Percentiles rank a stretch among this genome's conserved stretches.
Evolutionary conservation across 2,888 invertebrate species (phyloP).

Genomic region (Eugnorisma glareosa): DNA sequence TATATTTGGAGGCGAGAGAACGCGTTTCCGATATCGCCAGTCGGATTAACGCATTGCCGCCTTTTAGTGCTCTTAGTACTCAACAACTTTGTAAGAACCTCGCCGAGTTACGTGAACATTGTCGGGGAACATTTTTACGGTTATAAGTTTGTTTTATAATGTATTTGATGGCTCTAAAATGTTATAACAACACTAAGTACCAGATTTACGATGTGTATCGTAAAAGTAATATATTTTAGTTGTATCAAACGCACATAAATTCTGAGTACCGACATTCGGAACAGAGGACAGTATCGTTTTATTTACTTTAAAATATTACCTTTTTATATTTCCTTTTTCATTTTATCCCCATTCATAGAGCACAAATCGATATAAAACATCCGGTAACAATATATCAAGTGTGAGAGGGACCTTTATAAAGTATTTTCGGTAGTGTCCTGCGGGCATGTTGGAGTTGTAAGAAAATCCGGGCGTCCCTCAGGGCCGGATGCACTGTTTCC

Average conservation of each 20-base stretch:
- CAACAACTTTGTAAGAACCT: slow-evolving; percentile 80
- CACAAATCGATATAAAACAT: slow-evolving; percentile 82
- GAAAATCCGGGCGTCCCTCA: slow-evolving; percentile 74
- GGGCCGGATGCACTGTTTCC: slow-evolving; percentile 82
- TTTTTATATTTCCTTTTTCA: slow-evolving; percentile 68
- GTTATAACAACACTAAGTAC: slow-evolving; percentile 55
- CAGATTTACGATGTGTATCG: slow-evolving; percentile 57
- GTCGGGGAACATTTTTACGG: slow-evolving; percentile 68
- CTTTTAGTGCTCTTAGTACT: slow-evolving; percentile 82
- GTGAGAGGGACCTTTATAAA: slow-evolving; percentile 78
- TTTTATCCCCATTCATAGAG: slow-evolving; percentile 72
- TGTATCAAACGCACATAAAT: slow-evolving; percentile 54
- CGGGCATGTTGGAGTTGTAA: slow-evolving; percentile 78
- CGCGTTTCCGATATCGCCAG: slow-evolving; percentile 82
- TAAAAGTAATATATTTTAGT: slow-evolving; percentile 62
- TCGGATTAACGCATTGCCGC: slow-evolving; percentile 84
- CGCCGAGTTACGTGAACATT: slow-evolving; percentile 73
- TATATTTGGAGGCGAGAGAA: slow-evolving; percentile 79
- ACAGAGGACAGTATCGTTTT: slow-evolving; percentile 47
- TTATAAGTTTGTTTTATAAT: slow-evolving; percentile 69
- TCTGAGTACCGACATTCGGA: slow-evolving; percentile 32
- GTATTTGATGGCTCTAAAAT: slow-evolving; percentile 66
- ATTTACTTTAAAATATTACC: slow-evolving; percentile 63
- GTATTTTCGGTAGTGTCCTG: slow-evolving; percentile 81
- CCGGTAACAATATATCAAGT: slow-evolving; percentile 83